Percentiles rank a stretch among this genome's conserved stretches.
These are phyloP conservation scores for Apodemia mormo DNA, from an alignment of 2,888 invertebrate genomes.

Conservation along the genomic window DNA sequence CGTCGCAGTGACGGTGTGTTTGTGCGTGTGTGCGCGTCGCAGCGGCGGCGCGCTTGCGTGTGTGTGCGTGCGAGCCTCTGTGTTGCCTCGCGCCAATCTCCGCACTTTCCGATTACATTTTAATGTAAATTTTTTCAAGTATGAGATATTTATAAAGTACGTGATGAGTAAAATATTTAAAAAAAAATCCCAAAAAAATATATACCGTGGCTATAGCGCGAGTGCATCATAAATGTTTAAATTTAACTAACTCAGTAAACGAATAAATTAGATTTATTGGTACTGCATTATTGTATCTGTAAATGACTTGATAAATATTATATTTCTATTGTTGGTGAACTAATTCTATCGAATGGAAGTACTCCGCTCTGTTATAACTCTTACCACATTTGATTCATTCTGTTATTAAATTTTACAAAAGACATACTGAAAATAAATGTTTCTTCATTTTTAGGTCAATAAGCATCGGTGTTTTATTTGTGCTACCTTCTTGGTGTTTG, in stretches of 20 bases:
- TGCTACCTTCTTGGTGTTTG: conserved; percentile 23
- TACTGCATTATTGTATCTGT: conserved; percentile 78
- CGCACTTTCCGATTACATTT: conserved; percentile 70
- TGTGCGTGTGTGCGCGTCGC: conserved; percentile 48
- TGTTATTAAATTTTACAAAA: conserved; percentile 84
- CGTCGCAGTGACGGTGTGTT: conserved; percentile 70
- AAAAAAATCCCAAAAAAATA: conserved; percentile 68
- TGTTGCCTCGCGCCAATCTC: conserved; percentile 48
- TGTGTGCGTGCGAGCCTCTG: conserved; percentile 38
- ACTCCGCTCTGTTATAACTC: conserved; percentile 76
- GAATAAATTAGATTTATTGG: conserved; percentile 79
- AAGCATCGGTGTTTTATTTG: conserved; percentile 81
- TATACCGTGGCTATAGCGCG: conserved; percentile 54
- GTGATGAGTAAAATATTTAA: conserved; percentile 71
- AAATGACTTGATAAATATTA: conserved; percentile 78
- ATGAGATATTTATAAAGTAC: conserved; percentile 80
- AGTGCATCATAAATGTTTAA: conserved; percentile 61
- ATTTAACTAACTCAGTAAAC: conserved; percentile 74
- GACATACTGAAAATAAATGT: conserved; percentile 87
- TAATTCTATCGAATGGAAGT: conserved; percentile 73
- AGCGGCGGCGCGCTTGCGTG: conserved; percentile 29
- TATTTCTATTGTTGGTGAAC: conserved; percentile 79
- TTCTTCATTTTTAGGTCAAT: conserved; percentile 88
- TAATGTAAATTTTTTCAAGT: conserved; percentile 79
- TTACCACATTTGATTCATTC: conserved; percentile 78